These are phyloP conservation scores for Drosophila rhopaloa DNA, from an alignment of 1,140 invertebrate genomes.

Conservation along the genomic window DNA sequence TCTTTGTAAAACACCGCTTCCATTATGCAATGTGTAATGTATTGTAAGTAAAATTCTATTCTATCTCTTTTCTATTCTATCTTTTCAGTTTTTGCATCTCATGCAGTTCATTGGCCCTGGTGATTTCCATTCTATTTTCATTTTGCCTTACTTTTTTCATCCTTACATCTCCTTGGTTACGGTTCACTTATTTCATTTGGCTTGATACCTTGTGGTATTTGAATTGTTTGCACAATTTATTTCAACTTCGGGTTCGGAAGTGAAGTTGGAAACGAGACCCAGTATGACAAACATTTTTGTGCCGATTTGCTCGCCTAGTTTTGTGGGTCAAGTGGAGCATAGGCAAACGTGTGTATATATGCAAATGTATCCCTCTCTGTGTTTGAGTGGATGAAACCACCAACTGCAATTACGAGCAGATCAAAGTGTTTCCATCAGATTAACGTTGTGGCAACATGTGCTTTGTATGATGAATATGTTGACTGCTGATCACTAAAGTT, in stretches of 20 bases:
- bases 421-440: slow-evolving; percentile 34
- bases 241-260: slow-evolving; percentile 34
- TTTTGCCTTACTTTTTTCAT: slow-evolving; percentile 13
- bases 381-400: slow-evolving; percentile 24
- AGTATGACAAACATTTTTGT: slow-evolving; percentile 59
- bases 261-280: slow-evolving; percentile 16
- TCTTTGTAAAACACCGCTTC: slow-evolving; percentile 8
- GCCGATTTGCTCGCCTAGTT: slow-evolving; percentile 53
- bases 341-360: slow-evolving; percentile 5
- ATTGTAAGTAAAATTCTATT: slow-evolving; percentile 19
- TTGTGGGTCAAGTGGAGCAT: slow-evolving; percentile 64
- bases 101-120: slow-evolving; percentile 65
- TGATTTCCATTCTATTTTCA: slow-evolving; percentile 39
- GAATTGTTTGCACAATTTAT: slow-evolving; percentile 72
- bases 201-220: slow-evolving; percentile 52
- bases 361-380: slow-evolving; percentile 14
- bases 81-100: slow-evolving; percentile 31
- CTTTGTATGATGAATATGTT: not conserved
- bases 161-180: slow-evolving; percentile 22
- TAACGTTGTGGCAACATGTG: slow-evolving; percentile 16
- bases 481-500: not conserved
- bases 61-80: slow-evolving; percentile 26
- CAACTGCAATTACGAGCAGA: slow-evolving; percentile 36
- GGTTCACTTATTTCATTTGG: slow-evolving; percentile 72
- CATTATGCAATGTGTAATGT: slow-evolving; percentile 33